Evolutionary conservation across 2,113 vertebrate species (phyloP), one percentile per base, ranked within the genome.

Genomic region (Pedetes capensis): DNA sequence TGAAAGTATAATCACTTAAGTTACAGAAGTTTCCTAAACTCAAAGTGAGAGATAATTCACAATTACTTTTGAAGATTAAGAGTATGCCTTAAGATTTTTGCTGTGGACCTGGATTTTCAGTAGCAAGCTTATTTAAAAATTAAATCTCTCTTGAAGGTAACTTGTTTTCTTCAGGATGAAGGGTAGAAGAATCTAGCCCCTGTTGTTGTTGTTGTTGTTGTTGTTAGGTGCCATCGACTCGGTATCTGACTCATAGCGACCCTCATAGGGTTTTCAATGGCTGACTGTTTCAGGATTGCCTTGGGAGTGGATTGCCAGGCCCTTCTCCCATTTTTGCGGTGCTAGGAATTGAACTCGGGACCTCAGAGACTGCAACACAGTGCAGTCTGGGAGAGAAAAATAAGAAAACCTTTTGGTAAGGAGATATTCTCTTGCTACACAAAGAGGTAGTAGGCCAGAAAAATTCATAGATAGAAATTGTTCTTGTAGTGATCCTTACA

Each of bases 11-110:
- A 92, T 92, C 49, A 59, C 20, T 79, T 68, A 96, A 78, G 14
- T 74, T 53, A 91, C 0, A 76, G 53, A 10, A 23, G 34, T 80
- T 92, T 59, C 34, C 57, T 47, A 69, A 93, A 94, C 32, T 80
- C 87, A 94, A 91, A 94, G 27, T 6, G 1, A 96, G 22, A 88
- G 91, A 88, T 85, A 42, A 90, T 53, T 64, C 64, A 69, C 16
- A 93, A 66, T 63, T 87, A 68, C 0, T 88, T 89, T 63, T 29
- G 27, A 91, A 76, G 22, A 82, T 66, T 71, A 92, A 68, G 39
- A 72, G 72, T 74, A 57, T 14, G 59, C 57, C 66, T 91, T 25
- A 72, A 84, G 29, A 64, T 37, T 82, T 55, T 83, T 82, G 20
- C 88, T 94, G 5, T 81, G 44, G 47, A 51, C 64, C 25, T 63